Percentiles rank a stretch among this genome's conserved stretches.
These are phyloP conservation scores for Drosophila rellima DNA, from an alignment of 2,888 invertebrate species.

Conservation along the genomic window DNA sequence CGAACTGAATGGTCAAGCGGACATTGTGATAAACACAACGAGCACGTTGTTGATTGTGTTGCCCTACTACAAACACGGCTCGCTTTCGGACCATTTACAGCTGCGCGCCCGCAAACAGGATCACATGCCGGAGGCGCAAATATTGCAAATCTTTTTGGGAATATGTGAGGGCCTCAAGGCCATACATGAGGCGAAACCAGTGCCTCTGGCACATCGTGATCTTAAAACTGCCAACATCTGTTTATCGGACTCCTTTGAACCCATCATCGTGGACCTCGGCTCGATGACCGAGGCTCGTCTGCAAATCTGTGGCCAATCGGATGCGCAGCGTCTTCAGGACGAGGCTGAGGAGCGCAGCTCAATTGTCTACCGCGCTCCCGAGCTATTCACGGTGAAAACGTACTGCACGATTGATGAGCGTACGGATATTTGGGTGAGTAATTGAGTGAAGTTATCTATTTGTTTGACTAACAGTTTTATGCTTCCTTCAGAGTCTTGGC, in stretches of 20 bases:
- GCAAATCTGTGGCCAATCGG: slow-evolving; percentile 89
- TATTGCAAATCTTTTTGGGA: slow-evolving; percentile 90
- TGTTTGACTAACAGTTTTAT: not conserved
- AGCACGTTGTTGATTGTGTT: slow-evolving; percentile 91
- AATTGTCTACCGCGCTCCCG: slow-evolving; percentile 95
- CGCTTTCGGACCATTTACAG: slow-evolving; percentile 90
- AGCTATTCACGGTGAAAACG: slow-evolving; percentile 93
- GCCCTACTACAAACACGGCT: slow-evolving; percentile 92
- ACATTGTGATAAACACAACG: slow-evolving; percentile 89
- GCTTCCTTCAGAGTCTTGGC: slow-evolving; percentile 90
- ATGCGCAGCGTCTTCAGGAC: slow-evolving; percentile 91
- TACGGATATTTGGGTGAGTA: slow-evolving; percentile 92
- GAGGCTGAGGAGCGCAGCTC: slow-evolving; percentile 93
- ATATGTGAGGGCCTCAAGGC: slow-evolving; percentile 91
- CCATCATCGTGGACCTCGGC: slow-evolving; percentile 94
- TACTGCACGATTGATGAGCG: slow-evolving; percentile 93
- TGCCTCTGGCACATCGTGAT: slow-evolving; percentile 93
- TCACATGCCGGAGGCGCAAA: slow-evolving; percentile 88
- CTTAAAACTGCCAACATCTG: slow-evolving; percentile 95
- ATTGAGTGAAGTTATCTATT: too few relatives aligned
- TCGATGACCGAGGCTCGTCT: slow-evolving; percentile 89
- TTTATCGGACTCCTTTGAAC: slow-evolving; percentile 89
- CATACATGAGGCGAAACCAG: slow-evolving; percentile 90
- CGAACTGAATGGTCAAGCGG: slow-evolving; percentile 88
- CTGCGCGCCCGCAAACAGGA: slow-evolving; percentile 87